Evolutionary conservation across 2,113 vertebrate genomes (phyloP), one percentile per base, ranked within the genome.

Genomic region (Leiothrix lutea): DNA sequence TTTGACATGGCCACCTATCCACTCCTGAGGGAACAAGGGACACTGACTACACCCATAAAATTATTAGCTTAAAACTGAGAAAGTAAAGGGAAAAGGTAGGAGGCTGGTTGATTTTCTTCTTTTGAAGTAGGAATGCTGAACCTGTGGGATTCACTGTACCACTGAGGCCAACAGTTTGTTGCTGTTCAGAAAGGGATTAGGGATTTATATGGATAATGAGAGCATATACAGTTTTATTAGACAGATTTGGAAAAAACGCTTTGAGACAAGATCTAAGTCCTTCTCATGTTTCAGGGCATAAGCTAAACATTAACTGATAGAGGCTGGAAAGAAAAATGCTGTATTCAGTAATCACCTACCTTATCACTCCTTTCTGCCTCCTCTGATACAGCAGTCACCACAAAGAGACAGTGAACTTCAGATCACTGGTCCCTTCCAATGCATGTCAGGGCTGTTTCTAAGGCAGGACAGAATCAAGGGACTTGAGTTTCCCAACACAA

Each of bases 251-350:
- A 70, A 93, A 88, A 94, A 93, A 56, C 45, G 36, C 67, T 88
- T 92, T 93, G 92, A 94, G 88, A 92, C 5, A 36, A 88, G 65
- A 91, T 84, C 82, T 94, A 93, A 95, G 88, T 60, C 67, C 56
- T 88, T 90, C 94, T 96, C 85, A 53, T 35, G 25, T 97, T 96
- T 94, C 93, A 88, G 80, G 44, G 51, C 79, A 86, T 88, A 86
- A 93, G 90, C 88, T 74, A 92, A 95, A 88, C 22, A 20, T 94
- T 64, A 90, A 95, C 77, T 42, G 82, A 94, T 81, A 92, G 82
- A 90, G 42, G 47, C 67, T 95, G 81, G 90, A 83, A 94, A 71
- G 74, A 83, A 95, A 95, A 94, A 86, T 50, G 40, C 15, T 67
- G 9, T 67, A 33, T n/a, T 71, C 31, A 29, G 48, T 64, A 75